A percentile compares a stretch with the other conserved stretches of the same genome.
These are phyloP conservation scores for Liopterus haemorrhoidalis DNA, from an alignment of 2,888 invertebrate genomes.

Conservation along the genomic window DNA sequence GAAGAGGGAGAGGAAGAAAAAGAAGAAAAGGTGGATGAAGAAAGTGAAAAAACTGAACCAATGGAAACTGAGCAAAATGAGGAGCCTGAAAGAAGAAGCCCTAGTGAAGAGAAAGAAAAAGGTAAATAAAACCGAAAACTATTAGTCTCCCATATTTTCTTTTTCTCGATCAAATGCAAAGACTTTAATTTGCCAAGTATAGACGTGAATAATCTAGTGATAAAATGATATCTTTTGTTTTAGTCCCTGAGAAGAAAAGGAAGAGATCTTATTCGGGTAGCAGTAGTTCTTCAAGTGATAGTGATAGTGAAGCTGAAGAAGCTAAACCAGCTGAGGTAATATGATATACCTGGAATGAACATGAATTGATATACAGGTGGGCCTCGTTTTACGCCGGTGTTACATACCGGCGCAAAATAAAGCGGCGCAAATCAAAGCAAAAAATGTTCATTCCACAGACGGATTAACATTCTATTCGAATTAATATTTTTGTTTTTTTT, in stretches of 20 bases:
- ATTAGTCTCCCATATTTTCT: no score
- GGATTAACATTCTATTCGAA: no score
- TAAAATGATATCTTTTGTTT: no score
- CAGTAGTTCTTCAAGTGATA: slow-evolving; percentile 48
- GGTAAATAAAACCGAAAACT: slow-evolving; percentile 13
- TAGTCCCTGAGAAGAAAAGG: slow-evolving; percentile 39
- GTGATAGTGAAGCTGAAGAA: slow-evolving; percentile 48
- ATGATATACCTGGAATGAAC: slow-evolving; percentile 38
- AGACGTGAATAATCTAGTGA: no score
- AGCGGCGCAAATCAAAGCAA: no score
- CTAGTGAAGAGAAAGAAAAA: slow-evolving; percentile 41
- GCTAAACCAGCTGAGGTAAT: slow-evolving; percentile 34
- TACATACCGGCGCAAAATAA: no score
- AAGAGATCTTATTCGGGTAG: slow-evolving; percentile 52
- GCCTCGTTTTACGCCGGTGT: no score
- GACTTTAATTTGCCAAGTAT: no score
- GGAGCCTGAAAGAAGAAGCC: slow-evolving; percentile 41
- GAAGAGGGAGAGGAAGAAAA: slow-evolving; percentile 42
- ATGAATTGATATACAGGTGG: no score
- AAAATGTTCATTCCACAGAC: no score
- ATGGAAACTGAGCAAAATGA: slow-evolving; percentile 37
- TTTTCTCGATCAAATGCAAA: no score
- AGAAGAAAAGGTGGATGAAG: slow-evolving; percentile 34
- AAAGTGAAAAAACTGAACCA: slow-evolving; percentile 31
- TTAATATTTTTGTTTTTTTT: no score